Base-by-base conservation (phyloP, 1,140 invertebrate genomes). In the Drosophila littoralis region DNA sequence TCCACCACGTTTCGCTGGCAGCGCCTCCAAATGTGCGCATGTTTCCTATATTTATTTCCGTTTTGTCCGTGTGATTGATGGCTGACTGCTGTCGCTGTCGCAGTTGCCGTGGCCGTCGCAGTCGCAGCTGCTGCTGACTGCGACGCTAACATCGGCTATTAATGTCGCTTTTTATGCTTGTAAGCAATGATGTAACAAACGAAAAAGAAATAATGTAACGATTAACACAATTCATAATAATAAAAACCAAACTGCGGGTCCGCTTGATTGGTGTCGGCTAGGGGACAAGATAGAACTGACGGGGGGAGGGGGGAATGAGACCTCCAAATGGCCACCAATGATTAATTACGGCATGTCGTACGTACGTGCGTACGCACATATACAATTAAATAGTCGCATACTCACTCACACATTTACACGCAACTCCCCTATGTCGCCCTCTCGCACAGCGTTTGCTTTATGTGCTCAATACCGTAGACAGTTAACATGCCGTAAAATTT, bases 1-100 rank as follows among this genome's bases (percentile, higher is more conserved):
- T 35, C 36, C 13, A 35, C 46, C 45, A 38, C 33, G 32, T 55
- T 33, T 55, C 13, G 28, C n/a, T 68, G 42, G 55, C 38, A 38
- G 32, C 45, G 50, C 58, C 50, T 50, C 40, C 50, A 69, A 69
- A 51, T 63, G 66, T 36, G 67, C 58, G 45, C 52, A 46, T 45
- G 71, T 63, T 75, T 81, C 48, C 80, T 73, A 81, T 84, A 81
- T 83, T 81, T 89, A 81, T 89, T 89, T 89, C 85, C 84, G 84
- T 79, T 89, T 89, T 89, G 74, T 78, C 72, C 77, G 68, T 75
- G 73, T 89, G 85, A 89, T 84, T 89, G 81, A 89, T 89, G 85
- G 74, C 68, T 51, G 75, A 74, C 84, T 89, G 80, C 73, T 82
- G 67, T 68, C 43, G 45, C 60, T 1, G 22, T 28, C 15, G 79